Percentiles rank a stretch among this genome's conserved stretches.
phyloP scores from a whole-genome alignment of 2,888 invertebrate species.

The Aproaerema taeniolella region DNA sequence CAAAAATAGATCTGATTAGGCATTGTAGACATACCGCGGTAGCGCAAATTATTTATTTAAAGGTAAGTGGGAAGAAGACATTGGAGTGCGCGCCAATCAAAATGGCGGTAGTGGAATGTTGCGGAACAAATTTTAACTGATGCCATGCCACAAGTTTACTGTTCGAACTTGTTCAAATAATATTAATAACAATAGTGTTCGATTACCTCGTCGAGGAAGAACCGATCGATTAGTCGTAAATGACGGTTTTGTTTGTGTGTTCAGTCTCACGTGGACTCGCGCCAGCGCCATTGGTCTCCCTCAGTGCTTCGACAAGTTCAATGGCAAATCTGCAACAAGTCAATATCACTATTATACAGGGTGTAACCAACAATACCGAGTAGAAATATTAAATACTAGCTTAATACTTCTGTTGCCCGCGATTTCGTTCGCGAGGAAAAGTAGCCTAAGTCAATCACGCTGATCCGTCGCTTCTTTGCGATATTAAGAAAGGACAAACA shows the following conservation, averaged over 20 bases:
- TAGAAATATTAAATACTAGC: too few relatives aligned
- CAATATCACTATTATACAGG: neutral
- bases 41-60: conserved; percentile 44
- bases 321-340: conserved; percentile 87
- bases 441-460: neutral
- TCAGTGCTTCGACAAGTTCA: conserved; percentile 92
- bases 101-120: conserved; percentile 63
- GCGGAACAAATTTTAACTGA: conserved; percentile 34
- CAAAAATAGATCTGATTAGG: conserved; percentile 43
- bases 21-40: conserved; percentile 34
- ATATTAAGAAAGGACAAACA: too few relatives aligned
- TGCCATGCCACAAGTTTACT: conserved; percentile 40
- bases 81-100: conserved; percentile 58
- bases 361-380: too few relatives aligned
- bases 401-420: too few relatives aligned
- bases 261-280: conserved; percentile 48
- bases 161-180: conserved; percentile 37
- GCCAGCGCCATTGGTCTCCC: conserved; percentile 33
- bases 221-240: conserved; percentile 28
- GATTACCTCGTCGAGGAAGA: too few relatives aligned
- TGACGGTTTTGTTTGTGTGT: conserved; percentile 30
- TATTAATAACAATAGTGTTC: conserved; percentile 26
- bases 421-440: too few relatives aligned
- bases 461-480: too few relatives aligned
- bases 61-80: conserved; percentile 67